Evolutionary conservation across 1,140 invertebrate species (phyloP).

Genomic region (Luehdorfia chinensis): DNA sequence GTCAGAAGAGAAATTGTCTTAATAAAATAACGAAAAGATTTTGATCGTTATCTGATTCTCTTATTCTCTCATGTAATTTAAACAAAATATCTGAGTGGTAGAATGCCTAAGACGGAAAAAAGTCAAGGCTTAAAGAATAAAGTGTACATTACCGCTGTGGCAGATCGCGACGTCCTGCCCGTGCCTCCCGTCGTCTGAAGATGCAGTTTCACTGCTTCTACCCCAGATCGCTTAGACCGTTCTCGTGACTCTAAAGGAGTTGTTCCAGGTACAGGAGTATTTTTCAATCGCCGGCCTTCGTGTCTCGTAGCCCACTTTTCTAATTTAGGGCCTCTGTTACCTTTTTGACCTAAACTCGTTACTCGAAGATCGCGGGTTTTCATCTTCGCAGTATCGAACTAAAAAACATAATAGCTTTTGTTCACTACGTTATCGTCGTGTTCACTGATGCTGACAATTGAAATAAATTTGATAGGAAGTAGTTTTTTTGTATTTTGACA

Average conservation of each 20-base stretch:
- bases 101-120: neutral
- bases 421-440: constrained; percentile 22
- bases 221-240: constrained; percentile 51
- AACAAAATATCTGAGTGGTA: too few species aligned
- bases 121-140: neutral
- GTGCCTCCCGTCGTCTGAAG: constrained; percentile 52
- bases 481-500: constrained; percentile 20
- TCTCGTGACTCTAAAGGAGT: constrained; percentile 16
- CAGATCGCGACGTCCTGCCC: constrained; percentile 62
- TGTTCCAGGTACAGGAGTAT: constrained; percentile 23
- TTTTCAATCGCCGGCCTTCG: constrained; percentile 28
- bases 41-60: neutral
- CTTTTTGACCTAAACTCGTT: constrained; percentile 14
- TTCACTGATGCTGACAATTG: constrained; percentile 20
- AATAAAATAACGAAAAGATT: neutral
- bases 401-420: constrained; percentile 18
- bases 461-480: constrained; percentile 33
- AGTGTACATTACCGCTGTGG: constrained; percentile 51
- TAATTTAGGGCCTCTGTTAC: constrained; percentile 34
- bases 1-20: neutral
- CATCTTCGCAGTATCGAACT: constrained; percentile 38
- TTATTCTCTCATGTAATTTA: too few species aligned
- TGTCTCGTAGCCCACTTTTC: constrained; percentile 40
- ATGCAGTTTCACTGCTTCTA: constrained; percentile 66
- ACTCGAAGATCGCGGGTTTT: constrained; percentile 44